Percentiles rank a stretch among this genome's conserved stretches.
phyloP scores from a whole-genome alignment of 2,888 invertebrate species.

The Ormyrus rosae region DNA sequence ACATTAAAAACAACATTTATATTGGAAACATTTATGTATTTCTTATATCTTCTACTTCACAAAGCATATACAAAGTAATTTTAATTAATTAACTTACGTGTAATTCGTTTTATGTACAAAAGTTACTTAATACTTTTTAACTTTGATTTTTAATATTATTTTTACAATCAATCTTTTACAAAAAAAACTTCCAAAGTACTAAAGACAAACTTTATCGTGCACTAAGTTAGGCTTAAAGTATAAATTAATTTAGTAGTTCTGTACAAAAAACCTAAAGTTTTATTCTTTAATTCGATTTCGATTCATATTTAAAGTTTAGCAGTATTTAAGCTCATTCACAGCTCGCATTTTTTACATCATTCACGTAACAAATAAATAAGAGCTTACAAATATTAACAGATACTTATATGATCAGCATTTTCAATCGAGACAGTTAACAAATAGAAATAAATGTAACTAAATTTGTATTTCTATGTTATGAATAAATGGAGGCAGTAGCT shows the following conservation, averaged over 20 bases:
- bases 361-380: constrained; percentile 56
- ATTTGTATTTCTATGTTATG: constrained; percentile 11
- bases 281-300: constrained; percentile 24
- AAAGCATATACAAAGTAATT: constrained; percentile 55
- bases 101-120: constrained; percentile 51
- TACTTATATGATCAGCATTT: constrained; percentile 21
- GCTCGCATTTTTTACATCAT: constrained; percentile 50
- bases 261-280: constrained; percentile 37
- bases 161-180: constrained; percentile 40
- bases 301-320: constrained; percentile 27
- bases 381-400: constrained; percentile 46
- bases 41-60: constrained; percentile 40
- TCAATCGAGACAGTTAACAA: constrained; percentile 13
- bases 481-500: constrained; percentile 20
- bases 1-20: constrained; percentile 30
- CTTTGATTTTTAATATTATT: constrained; percentile 32
- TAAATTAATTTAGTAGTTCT: constrained; percentile 20
- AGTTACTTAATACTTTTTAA: constrained; percentile 21
- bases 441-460: constrained; percentile 21
- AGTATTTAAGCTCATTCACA: constrained; percentile 39
- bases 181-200: constrained; percentile 24
- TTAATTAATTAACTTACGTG: constrained; percentile 43
- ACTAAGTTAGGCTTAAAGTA: constrained; percentile 6
- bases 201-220: neutral
- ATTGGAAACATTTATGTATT: constrained; percentile 51